These are phyloP conservation scores for Xyrichtys novacula DNA, from an alignment of 2,797 vertebrate species.

Conservation along the genomic window DNA sequence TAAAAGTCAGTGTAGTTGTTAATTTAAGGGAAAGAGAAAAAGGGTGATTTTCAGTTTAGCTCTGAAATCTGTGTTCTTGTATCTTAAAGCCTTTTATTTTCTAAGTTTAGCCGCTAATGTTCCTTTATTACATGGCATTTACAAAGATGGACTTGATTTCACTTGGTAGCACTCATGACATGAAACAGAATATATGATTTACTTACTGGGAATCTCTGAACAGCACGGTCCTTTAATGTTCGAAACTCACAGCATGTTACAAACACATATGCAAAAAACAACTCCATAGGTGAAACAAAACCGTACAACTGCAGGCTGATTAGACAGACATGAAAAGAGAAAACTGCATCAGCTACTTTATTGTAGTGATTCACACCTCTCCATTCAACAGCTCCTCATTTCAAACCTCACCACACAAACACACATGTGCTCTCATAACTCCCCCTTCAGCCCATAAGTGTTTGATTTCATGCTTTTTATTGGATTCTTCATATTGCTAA, in stretches of 20 bases:
- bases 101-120: slow-evolving; percentile 1
- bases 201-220: neutral
- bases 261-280: neutral
- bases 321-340: slow-evolving; percentile 27
- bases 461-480: slow-evolving; percentile 60
- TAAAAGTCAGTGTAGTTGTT: slow-evolving; percentile 55
- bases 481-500: slow-evolving; percentile 43
- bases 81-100: neutral
- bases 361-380: slow-evolving; percentile 46
- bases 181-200: neutral
- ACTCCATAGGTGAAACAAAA: neutral
- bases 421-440: slow-evolving; percentile 22
- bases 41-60: neutral
- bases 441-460: slow-evolving; percentile 38
- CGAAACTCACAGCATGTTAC: neutral
- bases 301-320: neutral
- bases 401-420: neutral
- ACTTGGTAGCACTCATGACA: slow-evolving; percentile 4
- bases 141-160: neutral
- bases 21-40: slow-evolving; percentile 28
- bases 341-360: slow-evolving; percentile 20
- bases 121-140: neutral
- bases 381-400: slow-evolving; percentile 42
- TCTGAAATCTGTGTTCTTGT: slow-evolving; percentile 4
- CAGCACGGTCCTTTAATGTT: neutral